A percentile compares a stretch with the other conserved stretches of the same genome.
Conservation (phyloP, 1,140 invertebrate species). For the Drosophila kurseongensis region DNA sequence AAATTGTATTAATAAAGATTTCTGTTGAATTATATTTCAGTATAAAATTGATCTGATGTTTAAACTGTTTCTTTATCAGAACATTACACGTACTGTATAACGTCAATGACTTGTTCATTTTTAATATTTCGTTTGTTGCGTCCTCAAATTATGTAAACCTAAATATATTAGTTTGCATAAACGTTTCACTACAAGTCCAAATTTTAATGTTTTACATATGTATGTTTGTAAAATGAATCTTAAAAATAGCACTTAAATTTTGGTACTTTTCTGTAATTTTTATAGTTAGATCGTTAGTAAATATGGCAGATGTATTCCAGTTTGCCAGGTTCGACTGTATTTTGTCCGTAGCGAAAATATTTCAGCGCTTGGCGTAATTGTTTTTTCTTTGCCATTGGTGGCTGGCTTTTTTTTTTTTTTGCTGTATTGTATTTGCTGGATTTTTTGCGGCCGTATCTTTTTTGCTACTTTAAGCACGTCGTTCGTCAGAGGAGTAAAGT, state of each 20-base stretch:
- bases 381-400: slow-evolving; percentile 34
- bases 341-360: slow-evolving; percentile 24
- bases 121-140: too few relatives aligned
- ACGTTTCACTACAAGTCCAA: slow-evolving; percentile 16
- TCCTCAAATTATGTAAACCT: not conserved
- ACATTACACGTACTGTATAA: too few relatives aligned
- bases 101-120: too few relatives aligned
- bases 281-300: slow-evolving; percentile 4
- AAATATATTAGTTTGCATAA: slow-evolving; percentile 2
- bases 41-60: too few relatives aligned
- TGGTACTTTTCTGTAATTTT: slow-evolving; percentile 10
- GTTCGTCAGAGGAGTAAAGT: slow-evolving; percentile 58
- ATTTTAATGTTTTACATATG: slow-evolving; percentile 7
- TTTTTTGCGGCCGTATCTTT: slow-evolving; percentile 43
- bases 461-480: slow-evolving; percentile 70
- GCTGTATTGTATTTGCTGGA: slow-evolving; percentile 27
- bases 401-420: slow-evolving; percentile 6
- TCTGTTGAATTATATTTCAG: too few relatives aligned
- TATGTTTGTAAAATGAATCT: slow-evolving; percentile 5
- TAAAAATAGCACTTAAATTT: slow-evolving; percentile 5
- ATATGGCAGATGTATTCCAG: slow-evolving; percentile 27
- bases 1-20: too few relatives aligned
- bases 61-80: too few relatives aligned
- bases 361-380: slow-evolving; percentile 42
- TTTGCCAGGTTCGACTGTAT: slow-evolving; percentile 17